Conservation (phyloP, 2,797 vertebrate species). For the Meriones psammophilus region DNA sequence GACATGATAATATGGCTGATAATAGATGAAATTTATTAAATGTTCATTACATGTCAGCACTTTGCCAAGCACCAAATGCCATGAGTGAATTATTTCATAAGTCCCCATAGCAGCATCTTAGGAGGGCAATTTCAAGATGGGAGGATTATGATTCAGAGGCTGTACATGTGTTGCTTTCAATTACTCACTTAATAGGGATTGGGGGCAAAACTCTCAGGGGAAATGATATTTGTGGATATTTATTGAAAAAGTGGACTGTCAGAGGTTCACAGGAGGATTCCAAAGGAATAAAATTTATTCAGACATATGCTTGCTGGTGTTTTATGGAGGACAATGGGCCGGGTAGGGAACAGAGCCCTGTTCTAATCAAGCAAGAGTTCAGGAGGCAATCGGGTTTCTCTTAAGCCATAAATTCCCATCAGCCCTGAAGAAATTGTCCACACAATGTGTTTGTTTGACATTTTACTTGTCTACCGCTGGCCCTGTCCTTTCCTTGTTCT, state of each 20-base stretch:
- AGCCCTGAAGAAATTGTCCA: neutral
- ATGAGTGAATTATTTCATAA: neutral
- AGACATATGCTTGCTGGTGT: neutral
- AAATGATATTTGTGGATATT: neutral
- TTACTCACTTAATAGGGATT: neutral
- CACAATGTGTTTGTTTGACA: neutral
- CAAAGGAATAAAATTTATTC: neutral
- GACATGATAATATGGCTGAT: neutral
- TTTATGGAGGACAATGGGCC: neutral
- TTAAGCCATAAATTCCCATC: neutral
- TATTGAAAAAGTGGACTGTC: neutral
- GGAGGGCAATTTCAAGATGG: slow-evolving; percentile 49
- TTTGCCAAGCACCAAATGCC: neutral
- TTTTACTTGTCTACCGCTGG: slow-evolving; percentile 1
- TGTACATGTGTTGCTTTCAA: neutral
- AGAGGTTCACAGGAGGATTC: neutral
- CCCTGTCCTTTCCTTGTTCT: neutral
- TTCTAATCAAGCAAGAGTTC: neutral
- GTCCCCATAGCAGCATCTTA: neutral
- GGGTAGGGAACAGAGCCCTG: neutral
- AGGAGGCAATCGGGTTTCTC: neutral
- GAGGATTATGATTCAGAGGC: neutral
- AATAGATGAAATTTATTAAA: slow-evolving; percentile 54
- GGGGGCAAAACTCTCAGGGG: neutral
- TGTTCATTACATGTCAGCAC: neutral